phyloP scores from a whole-genome alignment of 2,113 vertebrate species.

The Alethe castanea region DNA sequence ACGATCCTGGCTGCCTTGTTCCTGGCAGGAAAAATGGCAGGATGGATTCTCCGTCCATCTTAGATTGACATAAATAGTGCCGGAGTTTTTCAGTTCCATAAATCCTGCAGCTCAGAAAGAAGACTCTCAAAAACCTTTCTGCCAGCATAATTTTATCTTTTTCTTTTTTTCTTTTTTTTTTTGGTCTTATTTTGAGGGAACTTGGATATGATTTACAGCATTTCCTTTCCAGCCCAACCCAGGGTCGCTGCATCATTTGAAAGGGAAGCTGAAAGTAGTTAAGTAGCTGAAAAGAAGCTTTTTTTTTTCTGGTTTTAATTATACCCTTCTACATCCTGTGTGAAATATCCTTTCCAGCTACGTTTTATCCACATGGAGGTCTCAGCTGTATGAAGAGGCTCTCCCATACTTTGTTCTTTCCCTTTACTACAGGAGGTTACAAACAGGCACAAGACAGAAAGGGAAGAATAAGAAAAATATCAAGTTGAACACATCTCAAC shows the following conservation, averaged over 20 bases:
- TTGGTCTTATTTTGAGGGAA: neutral
- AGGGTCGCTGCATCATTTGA: neutral
- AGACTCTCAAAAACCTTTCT: neutral
- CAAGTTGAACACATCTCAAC: neutral
- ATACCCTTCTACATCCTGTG: neutral
- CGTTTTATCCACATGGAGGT: neutral
- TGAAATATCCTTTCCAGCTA: neutral
- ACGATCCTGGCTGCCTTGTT: neutral
- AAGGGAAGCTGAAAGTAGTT: neutral
- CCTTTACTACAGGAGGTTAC: neutral
- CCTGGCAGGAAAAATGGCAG: neutral
- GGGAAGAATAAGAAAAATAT: neutral
- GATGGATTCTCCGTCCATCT: constrained; percentile 43
- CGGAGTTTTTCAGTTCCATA: neutral
- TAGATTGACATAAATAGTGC: neutral
- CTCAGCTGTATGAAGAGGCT: neutral
- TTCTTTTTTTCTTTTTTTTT: neutral
- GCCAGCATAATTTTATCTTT: neutral
- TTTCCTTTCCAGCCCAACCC: neutral
- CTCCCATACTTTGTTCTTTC: neutral
- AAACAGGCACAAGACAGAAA: neutral
- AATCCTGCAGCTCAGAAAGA: neutral
- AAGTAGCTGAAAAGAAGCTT: neutral
- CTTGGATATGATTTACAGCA: neutral
- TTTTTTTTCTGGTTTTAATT: constrained; percentile 13